These are phyloP conservation scores for Phortica okadai DNA, from an alignment of 2,888 invertebrate species.

Conservation along the genomic window DNA sequence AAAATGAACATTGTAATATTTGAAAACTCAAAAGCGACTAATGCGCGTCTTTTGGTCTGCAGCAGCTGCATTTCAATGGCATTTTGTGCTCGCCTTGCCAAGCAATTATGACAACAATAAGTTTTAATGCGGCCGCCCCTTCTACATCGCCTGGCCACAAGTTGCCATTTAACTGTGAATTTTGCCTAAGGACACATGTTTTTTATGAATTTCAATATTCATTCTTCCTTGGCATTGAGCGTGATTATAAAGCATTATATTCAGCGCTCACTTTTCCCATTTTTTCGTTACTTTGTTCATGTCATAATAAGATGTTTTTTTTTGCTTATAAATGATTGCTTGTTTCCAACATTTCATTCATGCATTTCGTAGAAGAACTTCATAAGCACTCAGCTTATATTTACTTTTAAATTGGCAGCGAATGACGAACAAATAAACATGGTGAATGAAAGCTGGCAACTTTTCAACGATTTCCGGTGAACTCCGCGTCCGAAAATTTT, in stretches of 20 bases:
- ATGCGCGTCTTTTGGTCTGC: slow-evolving; percentile 22
- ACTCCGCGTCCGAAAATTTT: no score
- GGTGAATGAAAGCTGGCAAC: background rate
- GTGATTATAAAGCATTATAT: slow-evolving; percentile 5
- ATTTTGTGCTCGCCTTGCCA: background rate
- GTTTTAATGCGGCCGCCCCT: slow-evolving; percentile 52
- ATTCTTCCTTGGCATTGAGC: slow-evolving; percentile 9
- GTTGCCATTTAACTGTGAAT: background rate
- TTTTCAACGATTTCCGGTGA: background rate
- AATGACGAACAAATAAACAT: background rate
- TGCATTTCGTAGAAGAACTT: background rate
- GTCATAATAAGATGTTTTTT: background rate
- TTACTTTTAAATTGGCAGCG: background rate
- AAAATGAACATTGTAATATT: background rate
- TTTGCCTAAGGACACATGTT: slow-evolving; percentile 43
- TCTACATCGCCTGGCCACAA: background rate
- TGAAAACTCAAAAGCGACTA: slow-evolving; percentile 48
- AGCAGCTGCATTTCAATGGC: background rate
- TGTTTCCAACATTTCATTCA: slow-evolving; percentile 2
- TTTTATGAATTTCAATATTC: background rate
- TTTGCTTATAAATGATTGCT: background rate
- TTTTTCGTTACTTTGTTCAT: background rate
- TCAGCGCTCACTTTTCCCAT: background rate
- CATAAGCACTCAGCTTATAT: background rate
- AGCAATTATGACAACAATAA: slow-evolving; percentile 62